Percentiles rank a stretch among this genome's conserved stretches.
These are phyloP conservation scores for Phoebastria nigripes DNA, from an alignment of 2,797 vertebrate species.

Conservation along the genomic window DNA sequence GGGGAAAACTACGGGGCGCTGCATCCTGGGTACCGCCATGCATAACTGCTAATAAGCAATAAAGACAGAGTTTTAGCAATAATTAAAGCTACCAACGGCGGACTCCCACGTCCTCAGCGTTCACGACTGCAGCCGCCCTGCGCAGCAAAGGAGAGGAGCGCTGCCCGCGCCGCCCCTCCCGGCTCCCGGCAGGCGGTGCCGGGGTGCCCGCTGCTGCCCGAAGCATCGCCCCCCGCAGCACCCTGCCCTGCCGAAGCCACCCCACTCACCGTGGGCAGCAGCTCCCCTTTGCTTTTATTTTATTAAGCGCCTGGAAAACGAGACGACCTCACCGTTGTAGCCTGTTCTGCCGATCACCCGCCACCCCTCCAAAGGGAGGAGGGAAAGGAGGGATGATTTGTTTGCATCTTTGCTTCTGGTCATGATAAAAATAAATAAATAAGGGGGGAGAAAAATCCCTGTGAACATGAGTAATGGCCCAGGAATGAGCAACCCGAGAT, in stretches of 20 bases:
- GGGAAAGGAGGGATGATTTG: background rate
- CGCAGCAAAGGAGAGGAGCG: background rate
- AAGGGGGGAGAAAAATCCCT: constrained; percentile 51
- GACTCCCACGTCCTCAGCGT: constrained; percentile 6
- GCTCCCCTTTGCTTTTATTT: background rate
- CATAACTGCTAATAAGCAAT: constrained; percentile 62
- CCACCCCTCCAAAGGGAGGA: fast-evolving
- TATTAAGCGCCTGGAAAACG: background rate
- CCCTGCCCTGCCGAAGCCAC: no score
- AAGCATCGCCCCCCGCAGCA: no score
- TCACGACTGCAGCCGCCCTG: background rate
- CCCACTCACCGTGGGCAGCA: no score
- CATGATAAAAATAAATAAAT: constrained; percentile 24
- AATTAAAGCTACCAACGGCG: constrained; percentile 61
- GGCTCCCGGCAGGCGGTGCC: no score
- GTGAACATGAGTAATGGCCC: constrained; percentile 78
- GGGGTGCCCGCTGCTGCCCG: no score
- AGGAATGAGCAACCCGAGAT: constrained; percentile 75
- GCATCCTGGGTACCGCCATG: background rate
- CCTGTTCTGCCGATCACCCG: background rate
- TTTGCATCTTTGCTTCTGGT: constrained; percentile 2
- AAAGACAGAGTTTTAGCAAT: constrained; percentile 32
- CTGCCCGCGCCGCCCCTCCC: background rate
- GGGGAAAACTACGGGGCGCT: background rate
- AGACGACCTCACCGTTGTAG: no score